Percentiles rank a stretch among this genome's conserved stretches.
Evolutionary conservation across 2,888 invertebrate species (phyloP).

Genomic region (Congeria kusceri): DNA sequence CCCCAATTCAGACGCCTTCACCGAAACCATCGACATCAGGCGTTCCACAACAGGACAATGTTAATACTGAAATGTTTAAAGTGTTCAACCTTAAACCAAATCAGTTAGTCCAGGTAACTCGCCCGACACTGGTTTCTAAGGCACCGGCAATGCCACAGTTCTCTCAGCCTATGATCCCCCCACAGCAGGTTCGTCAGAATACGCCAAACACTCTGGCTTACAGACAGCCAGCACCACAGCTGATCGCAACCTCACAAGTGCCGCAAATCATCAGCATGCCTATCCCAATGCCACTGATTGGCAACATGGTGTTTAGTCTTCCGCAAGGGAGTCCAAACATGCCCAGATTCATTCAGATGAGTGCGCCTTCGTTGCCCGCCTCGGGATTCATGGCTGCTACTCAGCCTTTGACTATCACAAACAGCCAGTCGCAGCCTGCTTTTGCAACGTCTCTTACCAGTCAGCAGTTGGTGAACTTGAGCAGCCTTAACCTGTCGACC

Average conservation of each 20-base stretch:
- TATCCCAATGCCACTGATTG: conserved; percentile 33
- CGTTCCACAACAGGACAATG: conserved; percentile 50
- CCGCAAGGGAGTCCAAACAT: conserved; percentile 21
- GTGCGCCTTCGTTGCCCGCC: conserved; percentile 13
- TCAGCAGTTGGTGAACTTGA: conserved; percentile 28
- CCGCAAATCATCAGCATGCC: conserved; percentile 58
- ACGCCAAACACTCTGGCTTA: conserved; percentile 57
- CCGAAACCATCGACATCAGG: conserved; percentile 22
- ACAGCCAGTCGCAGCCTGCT: background rate
- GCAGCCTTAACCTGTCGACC: conserved; percentile 34
- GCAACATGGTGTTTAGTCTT: conserved; percentile 37
- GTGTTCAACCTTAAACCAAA: conserved; percentile 78
- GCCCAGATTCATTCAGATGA: conserved; percentile 46
- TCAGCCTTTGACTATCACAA: conserved; percentile 6
- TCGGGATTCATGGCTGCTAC: conserved; percentile 3
- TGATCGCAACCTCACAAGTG: conserved; percentile 38
- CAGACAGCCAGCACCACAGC: conserved; percentile 51
- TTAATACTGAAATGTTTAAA: conserved; percentile 76
- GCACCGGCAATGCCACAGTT: background rate
- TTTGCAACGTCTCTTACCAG: background rate
- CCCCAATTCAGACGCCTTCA: conserved; percentile 34
- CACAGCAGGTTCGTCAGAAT: conserved; percentile 53
- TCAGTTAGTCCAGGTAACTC: conserved; percentile 37
- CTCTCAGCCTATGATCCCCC: conserved; percentile 18
- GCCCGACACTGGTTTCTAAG: conserved; percentile 17